Evolutionary conservation across 2,888 invertebrate species (phyloP).

Genomic region (Eristalis arbustorum): DNA sequence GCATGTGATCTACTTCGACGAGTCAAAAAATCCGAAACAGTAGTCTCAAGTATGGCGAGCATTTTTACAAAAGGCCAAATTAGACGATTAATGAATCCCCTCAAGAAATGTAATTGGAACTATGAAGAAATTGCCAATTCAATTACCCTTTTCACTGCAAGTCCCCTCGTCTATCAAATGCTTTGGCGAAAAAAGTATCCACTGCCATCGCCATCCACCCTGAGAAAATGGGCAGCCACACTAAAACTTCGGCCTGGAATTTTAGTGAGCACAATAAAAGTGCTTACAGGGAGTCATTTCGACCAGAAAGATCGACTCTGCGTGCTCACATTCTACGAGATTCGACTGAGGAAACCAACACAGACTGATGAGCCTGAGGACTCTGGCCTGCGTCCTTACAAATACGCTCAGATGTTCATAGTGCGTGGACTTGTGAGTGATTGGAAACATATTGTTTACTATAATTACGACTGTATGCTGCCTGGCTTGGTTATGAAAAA

Average conservation of each 20-base stretch:
- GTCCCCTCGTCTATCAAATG: slow-evolving; percentile 27
- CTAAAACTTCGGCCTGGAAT: slow-evolving; percentile 37
- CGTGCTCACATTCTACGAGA: slow-evolving; percentile 31
- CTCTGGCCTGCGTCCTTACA: slow-evolving; percentile 14
- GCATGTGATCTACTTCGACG: neutral
- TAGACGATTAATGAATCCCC: slow-evolving; percentile 15
- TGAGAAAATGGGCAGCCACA: slow-evolving; percentile 15
- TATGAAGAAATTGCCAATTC: slow-evolving; percentile 26
- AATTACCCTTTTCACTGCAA: slow-evolving; percentile 12
- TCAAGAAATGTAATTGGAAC: slow-evolving; percentile 28
- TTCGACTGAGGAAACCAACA: neutral
- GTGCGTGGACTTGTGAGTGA: slow-evolving; percentile 17
- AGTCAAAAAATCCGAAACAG: slow-evolving; percentile 12
- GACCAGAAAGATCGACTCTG: slow-evolving; percentile 10
- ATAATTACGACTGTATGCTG: slow-evolving; percentile 46
- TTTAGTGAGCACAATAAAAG: slow-evolving; percentile 4
- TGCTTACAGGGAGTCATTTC: neutral
- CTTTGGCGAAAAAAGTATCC: slow-evolving; percentile 23
- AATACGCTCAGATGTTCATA: slow-evolving; percentile 31
- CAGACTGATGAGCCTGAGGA: neutral
- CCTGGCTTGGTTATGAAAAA: slow-evolving; percentile 13
- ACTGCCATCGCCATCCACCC: slow-evolving; percentile 26
- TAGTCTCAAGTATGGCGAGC: neutral
- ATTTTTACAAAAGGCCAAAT: slow-evolving; percentile 37
- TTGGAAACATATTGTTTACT: slow-evolving; percentile 39